A percentile compares a stretch with the other conserved stretches of the same genome.
Evolutionary conservation across 2,888 invertebrate species (phyloP).

Genomic region (Acronicta leporina): DNA sequence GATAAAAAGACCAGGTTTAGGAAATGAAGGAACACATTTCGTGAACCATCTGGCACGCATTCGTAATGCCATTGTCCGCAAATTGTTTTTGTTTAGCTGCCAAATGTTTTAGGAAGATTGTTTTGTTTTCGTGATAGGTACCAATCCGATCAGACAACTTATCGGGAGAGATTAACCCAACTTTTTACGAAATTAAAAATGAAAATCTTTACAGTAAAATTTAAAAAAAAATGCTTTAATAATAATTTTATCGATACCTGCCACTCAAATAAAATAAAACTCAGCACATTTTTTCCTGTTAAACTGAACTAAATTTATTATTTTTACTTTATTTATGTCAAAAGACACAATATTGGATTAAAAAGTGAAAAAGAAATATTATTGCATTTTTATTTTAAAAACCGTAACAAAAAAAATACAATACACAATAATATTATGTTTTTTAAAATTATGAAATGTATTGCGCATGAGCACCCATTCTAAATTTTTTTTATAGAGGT

Average conservation of each 20-base stretch:
- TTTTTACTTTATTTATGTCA: background rate
- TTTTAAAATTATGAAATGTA: conserved; percentile 23
- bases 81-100: conserved; percentile 32
- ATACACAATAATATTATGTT: conserved; percentile 15
- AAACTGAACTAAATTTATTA: background rate
- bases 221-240: too few species aligned
- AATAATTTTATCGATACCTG: too few species aligned
- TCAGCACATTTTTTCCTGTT: too few species aligned
- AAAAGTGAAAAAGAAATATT: too few species aligned
- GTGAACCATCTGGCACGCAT: conserved; percentile 31
- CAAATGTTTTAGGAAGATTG: conserved; percentile 1
- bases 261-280: too few species aligned
- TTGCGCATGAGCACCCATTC: conserved; percentile 37
- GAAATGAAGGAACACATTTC: conserved; percentile 22
- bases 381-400: too few species aligned
- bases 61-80: conserved; percentile 35
- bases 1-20: conserved; percentile 30
- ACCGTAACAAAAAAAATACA: too few species aligned
- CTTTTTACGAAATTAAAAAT: too few species aligned
- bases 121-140: background rate
- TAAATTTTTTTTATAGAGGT: conserved; percentile 46
- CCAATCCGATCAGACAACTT: too few species aligned
- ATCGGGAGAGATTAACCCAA: too few species aligned
- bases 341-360: background rate
- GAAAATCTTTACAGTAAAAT: too few species aligned